Evolutionary conservation across 2,888 invertebrate species (phyloP), one percentile per base, ranked within the genome.

Genomic region (Pseudoips prasinana): DNA sequence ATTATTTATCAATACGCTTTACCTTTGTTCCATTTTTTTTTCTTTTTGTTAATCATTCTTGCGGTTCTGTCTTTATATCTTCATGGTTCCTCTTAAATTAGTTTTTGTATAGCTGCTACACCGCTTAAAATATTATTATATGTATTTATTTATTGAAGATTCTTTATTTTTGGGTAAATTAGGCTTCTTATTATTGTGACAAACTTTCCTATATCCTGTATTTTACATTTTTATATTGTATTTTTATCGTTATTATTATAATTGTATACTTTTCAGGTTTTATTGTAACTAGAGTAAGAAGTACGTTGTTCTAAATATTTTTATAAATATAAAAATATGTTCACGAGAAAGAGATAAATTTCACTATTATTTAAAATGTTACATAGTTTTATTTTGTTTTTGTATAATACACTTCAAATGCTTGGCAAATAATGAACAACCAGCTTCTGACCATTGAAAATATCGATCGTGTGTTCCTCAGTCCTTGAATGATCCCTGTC

Each of bases 401-500:
- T 7, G 9, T 18, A n/a, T 4, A 17, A 8, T 11, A 6, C 20
- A n/a, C 2, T 14, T 3, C 7, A 3, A 11, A 7, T 23, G 1
- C 1, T 8, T 29, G 14, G n/a, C 1, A 7, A 10, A n/a, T 6
- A 3, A 20, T 25, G 48, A 47, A 30, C 53, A 63, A 25, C 33
- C 43, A 52, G 49, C 45, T 44, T 23, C 47, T 31, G 10, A 42
- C 9, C 34, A 45, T 31, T n/a, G 47, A 44, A 46, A 42, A 46
- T 31, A 48, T n/a, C 35, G 39, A 49, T 50, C 46, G 55, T 31
- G 37, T 55, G 39, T 39, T 48, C 58, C 65, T 41, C 7, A 36
- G 37, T 70, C 65, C 55, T 50, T 39, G 48, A 59, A 42, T 55
- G 43, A 60, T 67, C 73, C 73, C 66, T 74, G 61, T 73, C 73